Percentiles rank a stretch among this genome's conserved stretches.
Evolutionary conservation across 2,888 invertebrate species (phyloP).

Genomic region (Xestia rhomboidea): DNA sequence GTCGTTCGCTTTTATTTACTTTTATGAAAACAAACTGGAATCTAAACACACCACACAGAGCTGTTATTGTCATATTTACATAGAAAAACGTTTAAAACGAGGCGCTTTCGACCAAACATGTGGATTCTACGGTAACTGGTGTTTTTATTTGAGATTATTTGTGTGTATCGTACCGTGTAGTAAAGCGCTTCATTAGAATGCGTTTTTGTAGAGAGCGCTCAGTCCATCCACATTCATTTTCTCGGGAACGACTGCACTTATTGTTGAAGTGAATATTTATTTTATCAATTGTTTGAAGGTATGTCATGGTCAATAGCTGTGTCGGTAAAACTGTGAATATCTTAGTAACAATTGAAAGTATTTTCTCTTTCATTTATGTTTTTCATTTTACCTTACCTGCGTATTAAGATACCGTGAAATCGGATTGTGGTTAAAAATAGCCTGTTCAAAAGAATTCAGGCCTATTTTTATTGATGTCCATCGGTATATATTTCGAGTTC

Average conservation of each 20-base stretch:
- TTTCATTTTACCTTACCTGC: neutral
- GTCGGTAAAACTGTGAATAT: neutral
- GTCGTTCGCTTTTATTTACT: conserved; percentile 44
- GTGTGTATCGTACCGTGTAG: neutral
- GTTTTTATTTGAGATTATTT: conserved; percentile 18
- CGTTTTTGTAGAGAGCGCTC: neutral
- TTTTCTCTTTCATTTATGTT: neutral
- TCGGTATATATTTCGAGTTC: neutral
- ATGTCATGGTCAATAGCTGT: too few species aligned
- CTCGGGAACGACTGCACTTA: neutral
- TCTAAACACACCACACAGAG: conserved; percentile 33
- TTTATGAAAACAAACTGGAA: conserved; percentile 46
- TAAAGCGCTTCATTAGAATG: neutral
- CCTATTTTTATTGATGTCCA: neutral
- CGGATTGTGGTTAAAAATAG: neutral
- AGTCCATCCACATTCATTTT: neutral
- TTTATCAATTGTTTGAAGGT: neutral
- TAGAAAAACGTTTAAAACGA: conserved; percentile 32
- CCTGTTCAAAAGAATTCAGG: neutral
- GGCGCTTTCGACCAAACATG: conserved; percentile 9
- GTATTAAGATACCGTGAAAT: neutral
- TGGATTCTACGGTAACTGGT: conserved; percentile 13
- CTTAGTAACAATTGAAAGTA: neutral
- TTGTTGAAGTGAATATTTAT: neutral
- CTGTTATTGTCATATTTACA: conserved; percentile 53